Base-by-base conservation (phyloP, 2,113 vertebrate genomes). In the Trichechus manatus region DNA sequence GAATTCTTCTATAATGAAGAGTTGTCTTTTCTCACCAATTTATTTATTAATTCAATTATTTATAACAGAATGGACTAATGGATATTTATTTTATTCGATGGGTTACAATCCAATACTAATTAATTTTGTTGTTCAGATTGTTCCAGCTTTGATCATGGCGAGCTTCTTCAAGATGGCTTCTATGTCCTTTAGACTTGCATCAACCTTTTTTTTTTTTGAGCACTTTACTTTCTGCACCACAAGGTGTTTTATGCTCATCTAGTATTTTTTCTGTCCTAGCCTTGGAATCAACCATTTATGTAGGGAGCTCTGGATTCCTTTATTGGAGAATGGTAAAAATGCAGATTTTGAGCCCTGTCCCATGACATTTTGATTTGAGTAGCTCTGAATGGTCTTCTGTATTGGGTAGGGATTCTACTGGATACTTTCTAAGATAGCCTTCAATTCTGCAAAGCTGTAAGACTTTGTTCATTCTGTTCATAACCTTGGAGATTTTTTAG, bases 41-140 rank as follows among this genome's bases (percentile, higher is more conserved):
- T 92, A 83, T 59, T 94, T 78, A 68, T 47, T 63, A 39, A 80
- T 86, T 95, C 13, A 79, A 17, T 74, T 78, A 29, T 64, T 72
- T 82, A 64, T 59, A 47, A 75, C 36, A 33, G 0, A 74, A 17
- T 25, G 27, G 6, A 74, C 22, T 93, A 83, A n/a, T 56, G 63
- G 47, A 31, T 70, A 47, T 36, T 89, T 80, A 13, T 64, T 84
- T 59, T 91, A 63, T n/a, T 56, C 9, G 80, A 1, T 74, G 56
- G 27, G 10, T n/a, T 47, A 25, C 6, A 88, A 33, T 93, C 4
- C 70, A 75, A 0, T 63, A 19, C 19, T 63, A 59, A 50, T 59
- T 78, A 81, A 50, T 85, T 53, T 91, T 88, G 5, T 68, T 91
- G 29, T 39, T 89, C n/a, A 90, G 2, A 56, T 72, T 72, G 6